Evolutionary conservation across 2,888 invertebrate genomes (phyloP).

Genomic region (Drosophila pseudotakahashii): DNA sequence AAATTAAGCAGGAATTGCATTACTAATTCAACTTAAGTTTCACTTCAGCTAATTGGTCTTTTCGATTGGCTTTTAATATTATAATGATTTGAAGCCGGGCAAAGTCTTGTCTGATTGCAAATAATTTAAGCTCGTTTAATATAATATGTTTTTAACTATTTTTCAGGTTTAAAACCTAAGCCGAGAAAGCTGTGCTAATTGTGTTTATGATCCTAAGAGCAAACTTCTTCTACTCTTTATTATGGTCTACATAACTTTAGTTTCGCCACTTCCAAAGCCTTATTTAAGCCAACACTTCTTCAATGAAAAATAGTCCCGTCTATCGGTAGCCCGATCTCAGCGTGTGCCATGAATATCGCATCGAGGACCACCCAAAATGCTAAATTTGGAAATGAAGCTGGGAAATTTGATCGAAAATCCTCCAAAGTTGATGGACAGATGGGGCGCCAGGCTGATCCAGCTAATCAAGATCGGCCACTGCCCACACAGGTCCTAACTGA

Average conservation of each 20-base stretch:
- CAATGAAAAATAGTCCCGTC: background rate
- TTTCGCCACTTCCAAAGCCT: no score
- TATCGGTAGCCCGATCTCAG: constrained; percentile 33
- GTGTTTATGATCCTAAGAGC: no score
- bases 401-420: constrained; percentile 7
- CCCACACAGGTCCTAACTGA: constrained; percentile 24
- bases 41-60: constrained; percentile 6
- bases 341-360: constrained; percentile 15
- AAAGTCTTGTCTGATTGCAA: no score
- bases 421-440: constrained; percentile 35
- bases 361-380: constrained; percentile 25
- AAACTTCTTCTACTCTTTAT: no score
- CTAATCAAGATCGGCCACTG: constrained; percentile 26
- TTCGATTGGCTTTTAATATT: no score
- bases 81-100: background rate
- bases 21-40: constrained; percentile 3
- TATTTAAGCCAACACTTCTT: no score
- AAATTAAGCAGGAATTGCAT: constrained; percentile 12
- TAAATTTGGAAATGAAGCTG: background rate
- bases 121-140: no score
- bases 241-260: no score
- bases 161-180: no score
- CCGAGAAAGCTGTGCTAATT: no score
- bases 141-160: no score
- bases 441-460: constrained; percentile 30